Conservation (phyloP, 2,888 invertebrate species). For the Polyploca ridens region DNA sequence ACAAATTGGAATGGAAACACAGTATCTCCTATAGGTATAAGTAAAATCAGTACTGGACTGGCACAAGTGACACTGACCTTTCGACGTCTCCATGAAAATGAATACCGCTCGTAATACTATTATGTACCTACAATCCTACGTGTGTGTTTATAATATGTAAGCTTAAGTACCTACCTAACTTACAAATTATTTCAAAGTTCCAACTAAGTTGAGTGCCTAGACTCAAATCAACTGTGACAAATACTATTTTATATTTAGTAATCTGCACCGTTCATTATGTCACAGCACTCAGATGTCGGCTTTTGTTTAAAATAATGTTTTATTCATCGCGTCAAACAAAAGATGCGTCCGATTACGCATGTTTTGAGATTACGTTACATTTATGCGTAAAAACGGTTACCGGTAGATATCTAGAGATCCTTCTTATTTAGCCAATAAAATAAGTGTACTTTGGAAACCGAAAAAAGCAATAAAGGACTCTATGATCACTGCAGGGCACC, state of each 20-base stretch:
- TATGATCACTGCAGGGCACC: no score
- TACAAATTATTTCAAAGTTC: neutral
- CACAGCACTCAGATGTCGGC: slow-evolving; percentile 6
- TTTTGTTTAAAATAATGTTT: slow-evolving; percentile 1
- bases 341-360: neutral
- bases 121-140: no score
- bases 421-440: neutral
- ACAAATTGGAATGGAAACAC: no score
- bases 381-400: neutral
- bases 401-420: neutral
- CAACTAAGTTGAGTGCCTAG: neutral
- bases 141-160: no score
- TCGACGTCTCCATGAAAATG: no score
- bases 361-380: neutral
- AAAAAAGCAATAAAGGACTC: no score
- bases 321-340: neutral
- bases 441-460: no score
- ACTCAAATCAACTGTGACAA: neutral
- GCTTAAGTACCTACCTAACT: no score
- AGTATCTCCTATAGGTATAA: no score
- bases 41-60: no score
- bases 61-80: no score
- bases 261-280: slow-evolving; percentile 3
- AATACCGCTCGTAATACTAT: no score
- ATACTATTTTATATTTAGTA: neutral